Evolutionary conservation across 2,113 vertebrate species (phyloP), one percentile per base, ranked within the genome.

Genomic region (Emydura subglobosa): DNA sequence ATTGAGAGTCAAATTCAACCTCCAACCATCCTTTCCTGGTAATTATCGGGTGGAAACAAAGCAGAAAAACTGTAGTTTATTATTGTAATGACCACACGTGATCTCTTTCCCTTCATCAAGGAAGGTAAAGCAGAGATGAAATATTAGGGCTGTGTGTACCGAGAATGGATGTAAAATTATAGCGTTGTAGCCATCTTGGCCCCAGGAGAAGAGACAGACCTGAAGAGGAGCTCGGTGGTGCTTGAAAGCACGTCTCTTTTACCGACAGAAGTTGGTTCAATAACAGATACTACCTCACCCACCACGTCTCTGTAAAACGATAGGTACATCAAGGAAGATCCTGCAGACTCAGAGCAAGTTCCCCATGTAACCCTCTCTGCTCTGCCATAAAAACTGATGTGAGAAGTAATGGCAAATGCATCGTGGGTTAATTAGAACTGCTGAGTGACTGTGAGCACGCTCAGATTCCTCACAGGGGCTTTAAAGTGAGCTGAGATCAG

Each of bases 311-410:
- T 53, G 51, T 13, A 51, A 51, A 51, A 51, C 14, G 14, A 51
- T 51, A 51, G 8, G 50, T 51, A 51, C 50, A 51, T 51, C 50
- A 51, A 51, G 53, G 85, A 92, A n/a, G n/a, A 47, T 21, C 44
- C 39, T 27, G 7, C 51, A 47, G 89, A 10, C 29, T 14, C 4
- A 12, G 13, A 83, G 39, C 39, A 68, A 68, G 50, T 47, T 4
- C 31, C 14, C 72, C 68, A 11, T 50, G 34, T 59, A 79, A n/a
- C 29, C 82, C 74, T 68, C 83, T 12, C 25, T 13, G 17, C 76
- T 47, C 44, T 29, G 19, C 86, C 84, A 39, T 68, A 57, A 44
- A n/a, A 90, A 6, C 51, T 31, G 27, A 3, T 0, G 0, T 4
- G 31, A 91, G 85, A 42, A 49, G 50, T 1, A 29, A 72, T 59